Conservation (phyloP, 2,888 invertebrate species). For the Agonopterix arenella region DNA sequence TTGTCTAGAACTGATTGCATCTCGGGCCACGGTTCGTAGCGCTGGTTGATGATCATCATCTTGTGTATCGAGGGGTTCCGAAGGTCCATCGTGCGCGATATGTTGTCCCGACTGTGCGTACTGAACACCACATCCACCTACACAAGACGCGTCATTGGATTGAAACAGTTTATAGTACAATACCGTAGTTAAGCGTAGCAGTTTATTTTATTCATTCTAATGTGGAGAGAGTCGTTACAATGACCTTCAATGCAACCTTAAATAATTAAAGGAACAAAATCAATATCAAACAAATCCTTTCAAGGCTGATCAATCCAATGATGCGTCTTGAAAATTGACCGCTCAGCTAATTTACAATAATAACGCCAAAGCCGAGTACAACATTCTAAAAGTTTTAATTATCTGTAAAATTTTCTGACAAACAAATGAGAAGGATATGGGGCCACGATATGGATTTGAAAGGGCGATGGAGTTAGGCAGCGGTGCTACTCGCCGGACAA, state of each 20-base stretch:
- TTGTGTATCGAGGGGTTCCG: conserved; percentile 50
- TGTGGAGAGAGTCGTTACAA: too few species aligned
- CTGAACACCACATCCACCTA: conserved; percentile 54
- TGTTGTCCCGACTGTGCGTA: conserved; percentile 31
- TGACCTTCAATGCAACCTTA: too few species aligned
- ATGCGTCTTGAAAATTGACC: background rate
- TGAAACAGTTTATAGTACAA: background rate
- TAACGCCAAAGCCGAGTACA: background rate
- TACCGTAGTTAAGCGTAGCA: too few species aligned
- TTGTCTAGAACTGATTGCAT: conserved; percentile 53
- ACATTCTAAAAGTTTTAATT: too few species aligned
- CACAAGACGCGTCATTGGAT: conserved; percentile 9
- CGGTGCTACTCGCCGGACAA: conserved; percentile 4
- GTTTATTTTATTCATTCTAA: too few species aligned
- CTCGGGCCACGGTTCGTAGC: conserved; percentile 58
- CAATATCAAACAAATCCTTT: background rate
- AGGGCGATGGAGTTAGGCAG: background rate
- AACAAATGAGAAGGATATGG: too few species aligned
- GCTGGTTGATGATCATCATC: conserved; percentile 46
- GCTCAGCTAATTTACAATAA: too few species aligned
- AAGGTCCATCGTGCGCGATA: conserved; percentile 61
- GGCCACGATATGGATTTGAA: too few species aligned
- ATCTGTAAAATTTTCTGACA: too few species aligned
- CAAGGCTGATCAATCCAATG: conserved; percentile 4
- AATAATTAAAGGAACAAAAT: too few species aligned